Percentiles rank a stretch among this genome's conserved stretches.
phyloP scores from a whole-genome alignment of 2,888 invertebrate species.

The Eristalis arbustorum region DNA sequence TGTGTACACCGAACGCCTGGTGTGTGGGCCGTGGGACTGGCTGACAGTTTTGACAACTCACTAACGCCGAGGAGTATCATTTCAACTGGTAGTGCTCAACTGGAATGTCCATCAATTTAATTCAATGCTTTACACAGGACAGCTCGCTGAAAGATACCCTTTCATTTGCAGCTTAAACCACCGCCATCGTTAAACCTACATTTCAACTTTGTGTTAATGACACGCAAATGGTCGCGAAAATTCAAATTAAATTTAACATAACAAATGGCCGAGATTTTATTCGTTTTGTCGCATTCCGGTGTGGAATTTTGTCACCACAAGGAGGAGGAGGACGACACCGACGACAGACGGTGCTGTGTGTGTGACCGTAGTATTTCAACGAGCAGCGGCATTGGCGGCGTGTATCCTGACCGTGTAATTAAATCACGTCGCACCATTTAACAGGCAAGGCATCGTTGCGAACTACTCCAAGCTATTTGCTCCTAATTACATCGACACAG shows the following conservation, averaged over 20 bases:
- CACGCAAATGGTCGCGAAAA: constrained; percentile 33
- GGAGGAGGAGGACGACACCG: not conserved
- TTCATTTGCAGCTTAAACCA: not conserved
- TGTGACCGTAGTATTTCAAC: not conserved
- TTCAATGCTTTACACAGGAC: not conserved
- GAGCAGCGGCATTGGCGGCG: not conserved
- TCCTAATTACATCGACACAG: constrained; percentile 48
- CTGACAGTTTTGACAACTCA: not conserved
- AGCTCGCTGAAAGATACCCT: not conserved
- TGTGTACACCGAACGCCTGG: not conserved
- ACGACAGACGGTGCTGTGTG: not conserved
- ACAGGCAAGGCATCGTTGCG: constrained; percentile 24
- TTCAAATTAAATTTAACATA: constrained; percentile 43
- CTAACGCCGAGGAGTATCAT: not conserved
- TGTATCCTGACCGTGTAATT: constrained; percentile 44
- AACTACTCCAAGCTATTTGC: constrained; percentile 28
- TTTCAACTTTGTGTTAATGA: constrained; percentile 20
- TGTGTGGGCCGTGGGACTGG: not conserved
- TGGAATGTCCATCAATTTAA: not conserved
- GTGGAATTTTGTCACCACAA: not conserved
- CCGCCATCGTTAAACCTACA: constrained; percentile 14
- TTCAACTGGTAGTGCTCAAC: not conserved
- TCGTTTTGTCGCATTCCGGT: constrained; percentile 26
- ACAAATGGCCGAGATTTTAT: constrained; percentile 44
- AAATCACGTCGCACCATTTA: constrained; percentile 58